Evolutionary conservation across 2,888 invertebrate genomes (phyloP), one percentile per base, ranked within the genome.

Genomic region (Brenthis hecate): DNA sequence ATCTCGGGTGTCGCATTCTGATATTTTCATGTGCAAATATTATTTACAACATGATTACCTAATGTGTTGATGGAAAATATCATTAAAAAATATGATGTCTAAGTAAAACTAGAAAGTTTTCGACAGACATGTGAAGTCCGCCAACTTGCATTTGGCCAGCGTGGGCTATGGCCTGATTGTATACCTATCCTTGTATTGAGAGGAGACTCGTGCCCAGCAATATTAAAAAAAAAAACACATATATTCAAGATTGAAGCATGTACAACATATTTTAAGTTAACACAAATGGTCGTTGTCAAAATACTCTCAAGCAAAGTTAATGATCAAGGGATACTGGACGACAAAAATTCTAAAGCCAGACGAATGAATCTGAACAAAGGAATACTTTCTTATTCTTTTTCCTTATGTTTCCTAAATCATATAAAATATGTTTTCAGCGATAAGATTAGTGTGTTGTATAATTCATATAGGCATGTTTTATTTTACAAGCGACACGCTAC

Each of bases 311-410:
- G 87, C 81, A 80, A 78, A 83, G 82, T 84, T 89, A 88, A 89
- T 86, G 88, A 87, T 87, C 82, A 82, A 83, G 82, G 83, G 83
- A 81, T 83, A 82, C 80, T 80, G 80, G 81, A 79, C 80, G 77
- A 77, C 80, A 77, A 84, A 84, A 86, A 85, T 82, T 87, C 86
- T 86, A 87, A 88, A 87, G 84, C 87, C 85, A 85, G 87, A 85
- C 83, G 85, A 81, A 85, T 82, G 70, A 76, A n/a, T 19, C 50
- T 43, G 81, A 81, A 84, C 84, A 88, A 87, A 83, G 84, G 84
- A 58, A 58, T 83, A 83, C 80, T 80, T 79, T 83, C 36, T 83
- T 80, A 53, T 78, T 78, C 78, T 78, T 82, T 85, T 83, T 82
- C 81, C 81, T 81, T 78, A 79, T 67, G 58, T 68, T 55, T 65